Conservation (phyloP, 2,797 vertebrate genomes). For the Forpus xanthops region DNA sequence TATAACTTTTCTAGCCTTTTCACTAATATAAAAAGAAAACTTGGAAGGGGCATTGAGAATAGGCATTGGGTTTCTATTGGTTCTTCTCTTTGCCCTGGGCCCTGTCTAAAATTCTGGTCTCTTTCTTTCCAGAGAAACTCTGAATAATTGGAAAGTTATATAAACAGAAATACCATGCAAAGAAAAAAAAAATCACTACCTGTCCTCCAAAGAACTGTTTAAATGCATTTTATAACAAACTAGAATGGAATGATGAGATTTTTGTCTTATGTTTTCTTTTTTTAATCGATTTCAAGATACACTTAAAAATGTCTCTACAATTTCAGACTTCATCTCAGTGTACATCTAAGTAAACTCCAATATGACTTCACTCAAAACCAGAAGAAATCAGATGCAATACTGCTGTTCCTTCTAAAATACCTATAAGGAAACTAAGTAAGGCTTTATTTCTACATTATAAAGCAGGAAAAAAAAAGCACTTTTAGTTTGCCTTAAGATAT, state of each 20-base stretch:
- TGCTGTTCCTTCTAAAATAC: not conserved
- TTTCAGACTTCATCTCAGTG: not conserved
- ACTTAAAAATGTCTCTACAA: not conserved
- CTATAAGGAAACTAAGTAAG: not conserved
- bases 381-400: not conserved
- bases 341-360: not conserved
- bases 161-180: not conserved
- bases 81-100: not conserved
- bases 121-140: not conserved
- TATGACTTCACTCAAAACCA: not conserved
- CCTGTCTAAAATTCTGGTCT: not conserved
- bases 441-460: not conserved
- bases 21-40: not conserved
- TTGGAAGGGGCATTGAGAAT: not conserved
- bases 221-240: not conserved
- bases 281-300: not conserved
- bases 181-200: not conserved
- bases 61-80: not conserved
- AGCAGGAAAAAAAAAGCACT: not conserved
- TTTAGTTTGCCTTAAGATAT: conserved; percentile 13
- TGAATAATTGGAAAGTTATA: not conserved
- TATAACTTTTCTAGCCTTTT: not conserved
- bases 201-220: not conserved
- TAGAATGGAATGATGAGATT: not conserved
- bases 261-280: not conserved